Conservation (phyloP, 2,113 vertebrate genomes). For the Entelurus aequoreus region DNA sequence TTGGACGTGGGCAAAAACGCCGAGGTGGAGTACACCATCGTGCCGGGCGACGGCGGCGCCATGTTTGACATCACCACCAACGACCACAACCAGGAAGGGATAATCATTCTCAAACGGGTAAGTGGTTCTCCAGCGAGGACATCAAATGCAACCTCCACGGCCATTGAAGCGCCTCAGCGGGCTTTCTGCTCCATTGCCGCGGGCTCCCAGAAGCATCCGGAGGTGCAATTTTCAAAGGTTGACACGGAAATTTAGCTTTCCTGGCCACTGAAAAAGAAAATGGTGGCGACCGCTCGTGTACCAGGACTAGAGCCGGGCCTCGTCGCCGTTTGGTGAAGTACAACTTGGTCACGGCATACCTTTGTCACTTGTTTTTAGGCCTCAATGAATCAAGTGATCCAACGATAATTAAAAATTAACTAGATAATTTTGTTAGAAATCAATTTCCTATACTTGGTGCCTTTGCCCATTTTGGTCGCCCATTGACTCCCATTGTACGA, state of each 20-base stretch:
- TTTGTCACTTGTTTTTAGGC: too few relatives aligned
- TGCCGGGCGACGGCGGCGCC: conserved; percentile 91
- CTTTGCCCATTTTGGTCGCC: too few relatives aligned
- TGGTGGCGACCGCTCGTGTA: background rate
- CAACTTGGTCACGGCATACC: too few relatives aligned
- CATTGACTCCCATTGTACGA: too few relatives aligned
- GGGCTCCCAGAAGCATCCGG: background rate
- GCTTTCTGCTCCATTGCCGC: background rate
- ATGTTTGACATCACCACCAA: conserved; percentile 95
- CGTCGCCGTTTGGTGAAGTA: too few relatives aligned
- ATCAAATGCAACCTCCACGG: background rate
- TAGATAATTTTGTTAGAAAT: too few relatives aligned
- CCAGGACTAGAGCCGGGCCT: too few relatives aligned
- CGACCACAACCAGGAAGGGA: conserved; percentile 89
- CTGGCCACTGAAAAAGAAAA: background rate
- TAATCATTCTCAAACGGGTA: conserved; percentile 92
- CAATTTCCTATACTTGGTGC: too few relatives aligned
- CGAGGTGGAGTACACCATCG: conserved; percentile 93
- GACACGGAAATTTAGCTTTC: background rate
- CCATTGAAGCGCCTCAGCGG: background rate
- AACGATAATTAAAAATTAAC: too few relatives aligned
- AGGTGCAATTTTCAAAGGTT: background rate
- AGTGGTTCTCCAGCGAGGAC: background rate
- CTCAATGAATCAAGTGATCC: too few relatives aligned
- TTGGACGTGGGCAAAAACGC: conserved; percentile 91